Base-by-base conservation (phyloP, 2,888 invertebrate genomes). In the Phengaris alcon region DNA sequence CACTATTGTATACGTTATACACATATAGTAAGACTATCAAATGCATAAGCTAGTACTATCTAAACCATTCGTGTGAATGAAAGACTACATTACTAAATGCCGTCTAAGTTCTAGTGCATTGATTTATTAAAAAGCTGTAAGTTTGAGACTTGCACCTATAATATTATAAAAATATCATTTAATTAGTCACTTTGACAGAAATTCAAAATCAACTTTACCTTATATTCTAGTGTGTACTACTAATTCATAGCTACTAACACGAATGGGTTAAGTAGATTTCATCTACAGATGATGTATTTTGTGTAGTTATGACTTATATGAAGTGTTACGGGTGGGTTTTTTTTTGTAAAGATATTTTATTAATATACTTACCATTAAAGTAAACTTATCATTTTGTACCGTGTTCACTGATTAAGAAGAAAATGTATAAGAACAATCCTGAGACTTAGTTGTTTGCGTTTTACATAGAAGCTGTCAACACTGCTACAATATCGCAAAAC, bases 91-190 rank as follows among this genome's bases (percentile, higher is more conserved):
- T 59, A 75, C 76, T 57, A 84, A 86, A 85, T 86, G 85, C 84
- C 82, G 35, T 35, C 35, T 35, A 35, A 35, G 35, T 80, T 81
- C 80, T 81, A 76, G 77, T 78, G 79, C 77, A 78, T 69, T 78
- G 75, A 78, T 76, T 77, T 78, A 76, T 78, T 76, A 79, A 83
- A 84, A 83, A 85, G 82, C 82, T 81, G 84, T 81, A 80, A 75
- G 80, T 89, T 91, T 90, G 90, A 89, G 90, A 90, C 91, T 88
- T 88, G 87, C 88, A 90, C 88, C 84, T 86, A 84, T 83, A 80
- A 82, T 80, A 79, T 77, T 81, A 80, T 80, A 81, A 82, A 82
- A 81, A 82, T 79, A 82, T 80, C 79, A 80, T 79, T 82, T 80
- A 79, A 78, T 79, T 80, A 81, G 81, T 79, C 79, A 81, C 82